Base-by-base conservation (phyloP, 2,113 vertebrate genomes). In the Osmerus eperlanus region DNA sequence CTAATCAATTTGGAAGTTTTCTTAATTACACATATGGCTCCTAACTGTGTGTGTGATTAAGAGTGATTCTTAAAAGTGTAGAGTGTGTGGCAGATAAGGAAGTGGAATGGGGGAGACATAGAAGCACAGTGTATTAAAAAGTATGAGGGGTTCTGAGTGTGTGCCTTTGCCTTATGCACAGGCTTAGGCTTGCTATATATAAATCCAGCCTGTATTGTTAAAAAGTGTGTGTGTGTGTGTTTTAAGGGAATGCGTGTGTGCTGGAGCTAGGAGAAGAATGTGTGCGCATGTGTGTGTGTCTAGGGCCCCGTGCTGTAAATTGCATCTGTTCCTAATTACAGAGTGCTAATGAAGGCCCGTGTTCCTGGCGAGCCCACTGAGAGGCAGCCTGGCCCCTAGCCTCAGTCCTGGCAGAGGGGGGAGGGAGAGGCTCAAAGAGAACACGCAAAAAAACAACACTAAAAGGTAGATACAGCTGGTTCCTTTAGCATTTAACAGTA, bases 251-350 rank as follows among this genome's bases (percentile, higher is more conserved):
- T 25, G 68, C 12, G 36, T 47, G 56, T 21, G 29, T 15, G 25
- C 16, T 8, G 15, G 36, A 55, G 36, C 9, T 32, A 18, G 58
- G 3, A 59, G 54, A 59, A 52, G 18, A 55, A 58, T 67, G 58
- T 72, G 76, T 13, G 54, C 23, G 54, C 28, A 2, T 21, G 28
- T 21, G 28, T 55, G 69, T 47, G 74, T 55, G 76, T 55, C 13
- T 28, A 67, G 77, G 54, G 71, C 69, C 52, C 62, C 36, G 47
- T 66, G 83, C 70, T 83, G 85, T 72, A 81, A 76, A 86, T 83
- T 87, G 86, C 89, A 88, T 89, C 85, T 89, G 88, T 88, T 89
- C 87, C 86, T 88, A 89, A 89, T 90, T 89, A 90, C 82, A 79
- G 83, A 84, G 88, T 87, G 88, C 85, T 89, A 90, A 90, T 90